Percentiles rank a stretch among this genome's conserved stretches.
These are phyloP conservation scores for Acanthochromis polyacanthus DNA, from an alignment of 2,113 vertebrate genomes.

Conservation along the genomic window DNA sequence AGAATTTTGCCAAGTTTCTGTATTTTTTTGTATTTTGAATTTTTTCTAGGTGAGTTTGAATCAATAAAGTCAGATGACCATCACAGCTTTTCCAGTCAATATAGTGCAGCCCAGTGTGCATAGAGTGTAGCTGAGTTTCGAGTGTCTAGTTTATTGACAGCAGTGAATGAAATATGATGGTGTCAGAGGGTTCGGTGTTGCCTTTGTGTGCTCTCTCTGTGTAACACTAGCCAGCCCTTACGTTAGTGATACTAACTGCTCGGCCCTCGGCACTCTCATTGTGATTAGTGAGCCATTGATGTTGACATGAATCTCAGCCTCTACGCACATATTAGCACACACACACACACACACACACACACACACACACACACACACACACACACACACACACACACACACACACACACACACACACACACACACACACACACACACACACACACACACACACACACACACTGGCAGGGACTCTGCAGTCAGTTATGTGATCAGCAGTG, in stretches of 20 bases:
- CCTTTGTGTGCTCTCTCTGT: slow-evolving; percentile 46
- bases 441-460: slow-evolving; percentile 25
- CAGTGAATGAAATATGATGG: slow-evolving; percentile 58
- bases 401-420: slow-evolving; percentile 25
- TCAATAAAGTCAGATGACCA: slow-evolving; percentile 52
- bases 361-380: slow-evolving; percentile 25
- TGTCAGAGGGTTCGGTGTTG: slow-evolving; percentile 53
- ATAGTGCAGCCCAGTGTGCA: background rate
- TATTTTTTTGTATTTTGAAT: background rate
- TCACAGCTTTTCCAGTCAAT: slow-evolving; percentile 44
- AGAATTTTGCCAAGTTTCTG: slow-evolving; percentile 6
- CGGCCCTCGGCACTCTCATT: slow-evolving; percentile 47
- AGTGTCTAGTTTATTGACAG: slow-evolving; percentile 59
- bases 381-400: slow-evolving; percentile 21
- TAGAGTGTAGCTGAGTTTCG: slow-evolving; percentile 44
- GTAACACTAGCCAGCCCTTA: slow-evolving; percentile 52
- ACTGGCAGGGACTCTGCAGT: slow-evolving; percentile 25
- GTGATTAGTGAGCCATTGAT: slow-evolving; percentile 71
- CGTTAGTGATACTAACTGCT: slow-evolving; percentile 42
- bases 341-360: slow-evolving; percentile 17
- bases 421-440: slow-evolving; percentile 25
- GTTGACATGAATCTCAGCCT: slow-evolving; percentile 71
- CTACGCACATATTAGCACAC: slow-evolving; percentile 16
- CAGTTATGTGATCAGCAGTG: slow-evolving; percentile 51
- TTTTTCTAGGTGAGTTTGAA: background rate